phyloP scores from a whole-genome alignment of 2,113 vertebrate genomes.

The Prunella fulvescens region DNA sequence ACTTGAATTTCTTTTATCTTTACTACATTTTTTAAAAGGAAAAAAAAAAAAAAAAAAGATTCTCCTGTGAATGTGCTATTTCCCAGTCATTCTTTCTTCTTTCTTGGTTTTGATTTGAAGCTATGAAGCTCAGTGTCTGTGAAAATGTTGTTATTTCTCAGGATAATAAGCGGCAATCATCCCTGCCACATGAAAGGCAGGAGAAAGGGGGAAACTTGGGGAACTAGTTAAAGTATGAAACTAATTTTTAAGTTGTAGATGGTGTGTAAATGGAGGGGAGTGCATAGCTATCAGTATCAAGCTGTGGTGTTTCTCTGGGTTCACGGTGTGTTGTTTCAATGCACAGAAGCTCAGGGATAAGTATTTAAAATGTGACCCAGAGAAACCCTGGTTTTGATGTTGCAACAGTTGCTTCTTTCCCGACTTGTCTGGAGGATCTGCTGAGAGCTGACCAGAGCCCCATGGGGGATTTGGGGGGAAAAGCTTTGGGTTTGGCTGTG shows the following conservation, averaged over 20 bases:
- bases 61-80: conserved; percentile 66
- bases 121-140: conserved; percentile 58
- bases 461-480: accelerated
- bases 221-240: conserved; percentile 57
- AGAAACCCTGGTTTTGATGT: conserved; percentile 65
- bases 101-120: conserved; percentile 68
- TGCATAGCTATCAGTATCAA: not conserved
- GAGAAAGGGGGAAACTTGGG: conserved; percentile 59
- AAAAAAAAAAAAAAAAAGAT: not conserved
- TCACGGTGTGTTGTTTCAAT: conserved; percentile 58
- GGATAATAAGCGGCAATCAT: conserved; percentile 75
- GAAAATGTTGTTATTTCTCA: conserved; percentile 73
- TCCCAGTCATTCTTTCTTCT: conserved; percentile 37
- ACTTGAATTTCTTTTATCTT: conserved; percentile 72
- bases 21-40: conserved; percentile 60
- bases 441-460: not conserved
- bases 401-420: conserved; percentile 45
- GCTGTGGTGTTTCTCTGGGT: conserved; percentile 46
- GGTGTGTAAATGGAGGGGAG: conserved; percentile 22
- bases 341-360: conserved; percentile 84
- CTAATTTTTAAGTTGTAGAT: conserved; percentile 54
- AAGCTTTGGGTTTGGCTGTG: not conserved
- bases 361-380: conserved; percentile 77
- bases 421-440: not conserved
- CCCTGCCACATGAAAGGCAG: conserved; percentile 59